phyloP scores from a whole-genome alignment of 2,888 invertebrate species.

The Neria commutata region DNA sequence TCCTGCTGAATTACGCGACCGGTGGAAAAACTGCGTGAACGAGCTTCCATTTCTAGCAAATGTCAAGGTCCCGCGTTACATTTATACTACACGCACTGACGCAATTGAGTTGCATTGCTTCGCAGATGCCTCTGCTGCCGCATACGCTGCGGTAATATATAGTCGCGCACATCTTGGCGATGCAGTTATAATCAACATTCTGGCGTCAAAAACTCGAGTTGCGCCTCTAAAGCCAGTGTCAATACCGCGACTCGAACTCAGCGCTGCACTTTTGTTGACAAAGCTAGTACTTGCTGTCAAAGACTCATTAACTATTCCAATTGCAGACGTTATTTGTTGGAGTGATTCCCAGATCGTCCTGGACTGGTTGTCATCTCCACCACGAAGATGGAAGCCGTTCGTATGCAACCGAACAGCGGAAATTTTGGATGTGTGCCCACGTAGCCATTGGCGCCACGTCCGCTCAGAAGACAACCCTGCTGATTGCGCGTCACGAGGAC shows the following conservation, averaged over 20 bases:
- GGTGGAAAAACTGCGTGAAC: too few species aligned
- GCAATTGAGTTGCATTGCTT: too few species aligned
- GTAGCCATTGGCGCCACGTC: conserved; percentile 28
- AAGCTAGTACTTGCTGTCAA: conserved; percentile 16
- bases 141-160: too few species aligned
- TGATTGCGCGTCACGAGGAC: conserved; percentile 33
- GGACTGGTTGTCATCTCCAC: conserved; percentile 37
- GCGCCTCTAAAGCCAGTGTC: conserved; percentile 17
- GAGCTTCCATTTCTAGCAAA: too few species aligned
- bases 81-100: too few species aligned
- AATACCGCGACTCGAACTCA: conserved; percentile 22
- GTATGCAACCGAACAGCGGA: conserved; percentile 28
- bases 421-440: conserved; percentile 23
- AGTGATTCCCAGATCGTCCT: conserved; percentile 45
- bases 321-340: conserved; percentile 20
- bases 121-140: too few species aligned
- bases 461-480: conserved; percentile 28
- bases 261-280: conserved; percentile 21
- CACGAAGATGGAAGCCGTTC: conserved; percentile 29
- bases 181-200: too few species aligned
- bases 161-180: too few species aligned
- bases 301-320: conserved; percentile 14
- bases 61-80: too few species aligned
- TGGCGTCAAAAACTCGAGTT: conserved; percentile 14
- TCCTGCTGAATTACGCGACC: too few species aligned